Conservation (phyloP, 2,888 invertebrate genomes). For the Luffia ferchaultella region DNA sequence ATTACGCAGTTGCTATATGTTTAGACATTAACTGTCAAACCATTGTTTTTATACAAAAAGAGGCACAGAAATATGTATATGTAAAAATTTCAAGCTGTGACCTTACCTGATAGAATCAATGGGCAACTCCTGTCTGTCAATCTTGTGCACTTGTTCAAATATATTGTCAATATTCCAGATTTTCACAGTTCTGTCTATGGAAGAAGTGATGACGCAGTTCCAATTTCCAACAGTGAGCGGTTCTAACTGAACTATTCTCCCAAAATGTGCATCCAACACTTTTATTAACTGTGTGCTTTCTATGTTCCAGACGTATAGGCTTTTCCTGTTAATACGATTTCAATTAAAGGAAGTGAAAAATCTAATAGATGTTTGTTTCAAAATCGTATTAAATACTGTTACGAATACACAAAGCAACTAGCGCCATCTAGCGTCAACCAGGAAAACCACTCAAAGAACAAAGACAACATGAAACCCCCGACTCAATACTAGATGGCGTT, state of each 20-base stretch:
- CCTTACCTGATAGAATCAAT: conserved; percentile 94
- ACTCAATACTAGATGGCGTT: too few species aligned
- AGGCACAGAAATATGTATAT: conserved; percentile 13
- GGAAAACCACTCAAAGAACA: too few species aligned
- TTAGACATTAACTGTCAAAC: too few species aligned
- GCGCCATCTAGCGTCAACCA: too few species aligned
- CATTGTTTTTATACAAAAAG: neutral
- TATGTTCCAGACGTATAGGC: conserved; percentile 93
- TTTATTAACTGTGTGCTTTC: conserved; percentile 84
- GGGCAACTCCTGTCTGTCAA: conserved; percentile 93
- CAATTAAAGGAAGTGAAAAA: neutral
- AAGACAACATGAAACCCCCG: too few species aligned
- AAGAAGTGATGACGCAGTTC: conserved; percentile 96
- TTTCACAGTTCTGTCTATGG: conserved; percentile 97
- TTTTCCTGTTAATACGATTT: conserved; percentile 70
- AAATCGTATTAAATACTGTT: too few species aligned
- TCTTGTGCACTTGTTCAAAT: conserved; percentile 95
- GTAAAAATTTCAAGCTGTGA: too few species aligned
- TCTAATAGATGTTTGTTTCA: neutral
- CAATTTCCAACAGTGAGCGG: conserved; percentile 87
- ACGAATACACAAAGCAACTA: too few species aligned
- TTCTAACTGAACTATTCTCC: conserved; percentile 91
- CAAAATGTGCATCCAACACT: conserved; percentile 95
- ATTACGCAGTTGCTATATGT: too few species aligned
- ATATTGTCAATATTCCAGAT: conserved; percentile 99